Conservation (phyloP, 1,140 invertebrate genomes). For the Saccostrea glomerata region DNA sequence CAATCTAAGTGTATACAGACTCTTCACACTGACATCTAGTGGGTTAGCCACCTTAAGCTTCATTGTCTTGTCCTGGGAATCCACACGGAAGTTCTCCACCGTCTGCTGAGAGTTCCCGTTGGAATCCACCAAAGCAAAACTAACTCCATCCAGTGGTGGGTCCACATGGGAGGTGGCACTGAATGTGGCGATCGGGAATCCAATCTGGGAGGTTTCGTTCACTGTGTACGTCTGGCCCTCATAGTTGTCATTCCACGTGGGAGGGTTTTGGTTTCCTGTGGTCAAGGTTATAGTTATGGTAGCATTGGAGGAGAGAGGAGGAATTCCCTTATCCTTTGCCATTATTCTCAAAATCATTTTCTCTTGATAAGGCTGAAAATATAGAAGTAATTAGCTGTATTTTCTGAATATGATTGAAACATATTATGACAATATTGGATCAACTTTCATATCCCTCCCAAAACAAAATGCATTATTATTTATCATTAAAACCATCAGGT, state of each 20-base stretch:
- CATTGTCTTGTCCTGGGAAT: conserved; percentile 58
- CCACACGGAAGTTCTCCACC: conserved; percentile 62
- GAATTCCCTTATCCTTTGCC: conserved; percentile 67
- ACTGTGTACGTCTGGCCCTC: conserved; percentile 63
- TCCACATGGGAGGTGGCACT: conserved; percentile 65
- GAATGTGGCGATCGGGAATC: conserved; percentile 62
- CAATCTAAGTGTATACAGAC: conserved; percentile 64
- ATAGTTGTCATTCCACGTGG: conserved; percentile 66
- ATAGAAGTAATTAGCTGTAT: too few species aligned
- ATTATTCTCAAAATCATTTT: conserved; percentile 59
- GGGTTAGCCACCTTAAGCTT: conserved; percentile 60
- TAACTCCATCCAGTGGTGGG: conserved; percentile 62
- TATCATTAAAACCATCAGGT: too few species aligned
- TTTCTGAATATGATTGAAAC: too few species aligned
- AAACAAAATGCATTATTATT: too few species aligned
- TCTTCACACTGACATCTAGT: conserved; percentile 65
- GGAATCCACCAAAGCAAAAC: conserved; percentile 64
- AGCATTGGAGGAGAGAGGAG: conserved; percentile 59
- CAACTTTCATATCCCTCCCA: too few species aligned
- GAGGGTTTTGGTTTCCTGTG: conserved; percentile 62
- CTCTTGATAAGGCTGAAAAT: conserved; percentile 15
- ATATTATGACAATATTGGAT: too few species aligned
- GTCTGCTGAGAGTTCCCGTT: conserved; percentile 61
- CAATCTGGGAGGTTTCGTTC: conserved; percentile 65
- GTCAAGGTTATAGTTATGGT: conserved; percentile 65